phyloP scores from a whole-genome alignment of 2,888 invertebrate genomes.

The Cephus spinipes region DNA sequence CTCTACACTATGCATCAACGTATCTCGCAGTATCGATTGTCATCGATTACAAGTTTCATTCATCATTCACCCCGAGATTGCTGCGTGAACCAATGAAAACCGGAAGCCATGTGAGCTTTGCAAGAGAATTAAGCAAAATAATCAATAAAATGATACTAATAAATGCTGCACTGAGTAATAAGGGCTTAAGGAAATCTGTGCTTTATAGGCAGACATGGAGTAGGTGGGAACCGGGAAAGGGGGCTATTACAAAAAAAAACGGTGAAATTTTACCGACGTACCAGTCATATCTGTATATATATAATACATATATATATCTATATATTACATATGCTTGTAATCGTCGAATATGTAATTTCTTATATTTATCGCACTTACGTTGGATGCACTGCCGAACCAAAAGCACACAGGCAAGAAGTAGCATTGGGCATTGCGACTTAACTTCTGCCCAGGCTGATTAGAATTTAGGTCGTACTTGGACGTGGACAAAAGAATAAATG shows the following conservation, averaged over 20 bases:
- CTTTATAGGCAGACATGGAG: not conserved
- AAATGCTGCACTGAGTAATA: not conserved
- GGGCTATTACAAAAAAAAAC: not conserved
- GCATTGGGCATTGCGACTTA: not conserved
- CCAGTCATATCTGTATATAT: not conserved
- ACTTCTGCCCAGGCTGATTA: not conserved
- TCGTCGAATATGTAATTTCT: not conserved
- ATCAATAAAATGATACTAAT: not conserved
- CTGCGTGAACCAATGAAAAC: not conserved
- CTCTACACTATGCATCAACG: not conserved
- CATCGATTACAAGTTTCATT: not conserved
- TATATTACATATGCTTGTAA: not conserved
- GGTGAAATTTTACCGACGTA: too few species aligned
- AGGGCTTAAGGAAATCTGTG: not conserved
- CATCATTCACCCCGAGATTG: not conserved
- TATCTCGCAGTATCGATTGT: not conserved
- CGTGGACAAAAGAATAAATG: not conserved
- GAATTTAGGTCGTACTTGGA: slow-evolving; percentile 3
- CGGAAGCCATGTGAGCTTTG: not conserved
- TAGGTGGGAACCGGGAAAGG: not conserved
- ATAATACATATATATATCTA: not conserved
- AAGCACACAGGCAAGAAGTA: slow-evolving; percentile 11
- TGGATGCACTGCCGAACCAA: slow-evolving; percentile 9
- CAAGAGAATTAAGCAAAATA: not conserved
- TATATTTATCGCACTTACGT: not conserved